A percentile compares a stretch with the other conserved stretches of the same genome.
Evolutionary conservation across 2,113 vertebrate genomes (phyloP).

Genomic region (Barnardius zonarius): DNA sequence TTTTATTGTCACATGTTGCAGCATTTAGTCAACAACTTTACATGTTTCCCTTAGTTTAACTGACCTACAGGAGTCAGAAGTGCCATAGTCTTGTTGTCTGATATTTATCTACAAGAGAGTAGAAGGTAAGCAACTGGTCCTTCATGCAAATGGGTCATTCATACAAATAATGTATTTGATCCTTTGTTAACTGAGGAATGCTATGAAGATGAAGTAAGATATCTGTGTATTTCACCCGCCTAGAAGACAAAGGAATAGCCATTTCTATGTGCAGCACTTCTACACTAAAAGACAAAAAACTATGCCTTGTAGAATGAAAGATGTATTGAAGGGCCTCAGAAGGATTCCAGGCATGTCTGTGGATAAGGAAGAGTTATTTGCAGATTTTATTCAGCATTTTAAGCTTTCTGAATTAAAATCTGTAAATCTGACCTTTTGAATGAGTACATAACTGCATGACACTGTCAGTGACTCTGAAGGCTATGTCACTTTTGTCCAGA

Average conservation of each 20-base stretch:
- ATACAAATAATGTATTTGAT: not conserved
- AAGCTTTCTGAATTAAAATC: not conserved
- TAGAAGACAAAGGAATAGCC: not conserved
- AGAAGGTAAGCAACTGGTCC: not conserved
- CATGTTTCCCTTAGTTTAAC: not conserved
- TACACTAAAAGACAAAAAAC: not conserved
- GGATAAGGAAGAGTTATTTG: not conserved
- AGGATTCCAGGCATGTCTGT: not conserved
- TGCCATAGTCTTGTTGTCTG: no score
- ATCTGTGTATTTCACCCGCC: not conserved
- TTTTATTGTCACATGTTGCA: not conserved
- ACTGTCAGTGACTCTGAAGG: not conserved
- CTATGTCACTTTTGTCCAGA: not conserved
- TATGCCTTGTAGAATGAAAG: not conserved
- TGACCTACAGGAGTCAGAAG: not conserved
- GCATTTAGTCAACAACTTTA: not conserved
- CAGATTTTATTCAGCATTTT: not conserved
- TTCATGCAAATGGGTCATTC: not conserved
- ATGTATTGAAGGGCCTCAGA: not conserved
- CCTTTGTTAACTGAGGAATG: not conserved
- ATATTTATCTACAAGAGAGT: not conserved
- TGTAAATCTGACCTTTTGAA: not conserved
- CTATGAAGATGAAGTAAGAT: not conserved
- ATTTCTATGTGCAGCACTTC: rapidly evolving
- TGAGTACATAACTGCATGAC: not conserved